Base-by-base conservation (phyloP, 1,140 invertebrate species). In the Zophobas atratus region DNA sequence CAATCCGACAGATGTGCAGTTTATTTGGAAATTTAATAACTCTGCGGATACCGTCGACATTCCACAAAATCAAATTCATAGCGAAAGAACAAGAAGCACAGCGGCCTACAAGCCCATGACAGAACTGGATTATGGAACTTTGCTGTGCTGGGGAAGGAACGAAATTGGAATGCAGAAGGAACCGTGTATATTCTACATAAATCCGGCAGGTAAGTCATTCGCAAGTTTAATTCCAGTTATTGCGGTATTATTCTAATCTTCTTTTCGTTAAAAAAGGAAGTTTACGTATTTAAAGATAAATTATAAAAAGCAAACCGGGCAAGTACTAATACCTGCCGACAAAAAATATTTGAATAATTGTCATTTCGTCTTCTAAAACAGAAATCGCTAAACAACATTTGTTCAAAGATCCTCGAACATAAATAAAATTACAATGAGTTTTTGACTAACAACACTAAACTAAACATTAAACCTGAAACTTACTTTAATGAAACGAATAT, bases 1-100 rank as follows among this genome's bases (percentile, higher is more conserved):
- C n/a, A 96, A 96, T 87, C 95, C 95, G 1, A 87, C 90, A 79
- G 88, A 92, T 76, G 88, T 94, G 4, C 88, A 86, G 76, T 94
- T 93, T 84, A 89, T 88, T 49, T 95, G 94, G 94, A 93, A 92
- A 86, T 94, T 95, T 87, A 94, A 94, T 87, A 94, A 93, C 83
- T 92, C 90, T 20, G 90, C 90, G 77, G 92, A 93, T 75, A 89
- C 89, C 1, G 88, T 93, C 70, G 92, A 93, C 84, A 91, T 94
- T 79, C 89, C 91, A 0, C 88, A 90, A 56, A 90, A 88, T 41
- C 88, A 89, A 75, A 88, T 92, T 70, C 87, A 87, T 74, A 88
- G 87, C 67, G 92, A 92, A 67, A 89, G 88, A n/a, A 87, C 88
- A 3, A 86, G 88, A n/a, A 93, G 92, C 78, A 87, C 89, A 0